Percentiles rank a stretch among this genome's conserved stretches.
Evolutionary conservation across 2,888 invertebrate species (phyloP).

Genomic region (Dione vanillae): DNA sequence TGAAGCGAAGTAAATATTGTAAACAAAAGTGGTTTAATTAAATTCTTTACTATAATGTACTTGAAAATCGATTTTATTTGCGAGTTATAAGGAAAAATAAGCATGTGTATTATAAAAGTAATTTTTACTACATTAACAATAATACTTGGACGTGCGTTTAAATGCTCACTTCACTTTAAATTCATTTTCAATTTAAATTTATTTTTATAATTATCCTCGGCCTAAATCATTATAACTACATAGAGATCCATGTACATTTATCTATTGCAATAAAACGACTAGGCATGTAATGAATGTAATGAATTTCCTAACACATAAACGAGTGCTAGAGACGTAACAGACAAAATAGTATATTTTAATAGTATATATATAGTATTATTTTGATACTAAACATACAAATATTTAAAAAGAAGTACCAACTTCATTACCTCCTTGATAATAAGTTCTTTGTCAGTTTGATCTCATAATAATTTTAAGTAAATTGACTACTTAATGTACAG

Average conservation of each 20-base stretch:
- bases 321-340: no score
- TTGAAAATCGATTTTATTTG: neutral
- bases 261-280: neutral
- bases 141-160: no score
- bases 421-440: neutral
- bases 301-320: no score
- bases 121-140: neutral
- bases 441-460: neutral
- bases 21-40: neutral
- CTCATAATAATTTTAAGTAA: conserved; percentile 2
- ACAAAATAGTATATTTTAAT: no score
- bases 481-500: conserved; percentile 5
- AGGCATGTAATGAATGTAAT: no score
- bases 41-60: neutral
- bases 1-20: neutral
- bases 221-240: conserved; percentile 6
- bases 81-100: neutral
- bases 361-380: no score
- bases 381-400: neutral
- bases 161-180: no score
- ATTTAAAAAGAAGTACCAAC: neutral
- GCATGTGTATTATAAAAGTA: neutral
- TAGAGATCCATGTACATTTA: neutral
- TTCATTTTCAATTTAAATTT: no score
- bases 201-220: conserved; percentile 6